Base-by-base conservation (phyloP, 2,888 invertebrate genomes). In the Lasioglossum oenotherae region DNA sequence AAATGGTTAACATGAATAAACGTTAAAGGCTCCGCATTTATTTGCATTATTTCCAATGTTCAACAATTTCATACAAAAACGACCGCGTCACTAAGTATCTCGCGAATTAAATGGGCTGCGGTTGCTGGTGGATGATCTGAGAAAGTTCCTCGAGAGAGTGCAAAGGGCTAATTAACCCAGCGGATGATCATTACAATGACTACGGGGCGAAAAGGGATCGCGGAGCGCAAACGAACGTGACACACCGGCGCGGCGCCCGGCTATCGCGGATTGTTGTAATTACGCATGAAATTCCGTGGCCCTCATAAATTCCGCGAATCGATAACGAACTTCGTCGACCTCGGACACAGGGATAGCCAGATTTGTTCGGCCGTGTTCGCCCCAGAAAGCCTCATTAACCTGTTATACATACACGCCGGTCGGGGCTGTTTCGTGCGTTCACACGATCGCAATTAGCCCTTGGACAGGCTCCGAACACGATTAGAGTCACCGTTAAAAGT, bases 291-390 rank as follows among this genome's bases (percentile, higher is more conserved):
- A 82, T 71, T 57, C 27, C 23, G 31, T 8, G 72, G 6, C 5
- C 4, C 35, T 67, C 53, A 23, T 57, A 78, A 78, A 78, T 84
- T 69, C 23, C 14, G 3, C 35, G 53, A 27, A 31, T 80, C 76
- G 76, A 84, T 84, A 83, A 69, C 79, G 64, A 74, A 75, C 53
- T n/a, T 60, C 49, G 64, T 23, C 71, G 16, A 19, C 38, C n/a
- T 27, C 57, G n/a, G n/a, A 27, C 27, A 31, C 60, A 27, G 60
- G 5, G 27, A 16, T 27, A 27, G 14, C 16, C 60, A 60, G 60
- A 31, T 60, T 31, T 60, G 27, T 60, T 60, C 27, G 16, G 60
- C 27, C 27, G 27, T n/a, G 60, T 60, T 60, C 60, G 60, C 27
- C n/a, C 60, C 27, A 14, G 27, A 60, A 60, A 60, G 60, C 60